These are phyloP conservation scores for Puffinus mauretanicus DNA, from an alignment of 2,113 vertebrate genomes.

Conservation along the genomic window DNA sequence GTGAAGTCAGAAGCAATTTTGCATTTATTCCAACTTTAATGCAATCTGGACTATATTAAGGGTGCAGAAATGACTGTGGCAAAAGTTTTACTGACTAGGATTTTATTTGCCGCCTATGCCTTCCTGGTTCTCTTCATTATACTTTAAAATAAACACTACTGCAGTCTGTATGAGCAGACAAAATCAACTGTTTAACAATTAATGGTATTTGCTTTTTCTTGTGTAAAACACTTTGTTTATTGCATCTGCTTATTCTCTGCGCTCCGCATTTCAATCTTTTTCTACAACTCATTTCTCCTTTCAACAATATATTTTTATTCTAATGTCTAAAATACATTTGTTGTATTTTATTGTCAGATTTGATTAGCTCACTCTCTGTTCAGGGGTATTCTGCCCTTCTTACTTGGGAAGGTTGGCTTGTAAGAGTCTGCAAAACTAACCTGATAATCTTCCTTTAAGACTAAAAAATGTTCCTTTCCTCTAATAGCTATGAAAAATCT, in stretches of 20 bases:
- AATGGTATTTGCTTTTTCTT: not conserved
- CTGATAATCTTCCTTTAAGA: not conserved
- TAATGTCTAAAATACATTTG: not conserved
- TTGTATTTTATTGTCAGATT: not conserved
- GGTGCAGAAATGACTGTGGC: not conserved
- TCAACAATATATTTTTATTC: not conserved
- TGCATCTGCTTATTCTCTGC: not conserved
- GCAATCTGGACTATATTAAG: not conserved
- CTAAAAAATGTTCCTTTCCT: not conserved
- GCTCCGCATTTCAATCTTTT: not conserved
- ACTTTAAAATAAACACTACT: not conserved
- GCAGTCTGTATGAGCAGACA: not conserved
- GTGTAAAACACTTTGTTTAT: not conserved
- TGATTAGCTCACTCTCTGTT: not conserved
- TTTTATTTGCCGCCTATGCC: not conserved
- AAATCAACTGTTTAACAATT: not conserved
- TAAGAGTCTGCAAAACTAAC: not conserved
- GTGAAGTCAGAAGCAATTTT: not conserved
- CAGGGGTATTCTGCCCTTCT: not conserved
- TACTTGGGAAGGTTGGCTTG: not conserved
- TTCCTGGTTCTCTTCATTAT: not conserved
- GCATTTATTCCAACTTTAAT: constrained; percentile 5
- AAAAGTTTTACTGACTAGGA: not conserved
- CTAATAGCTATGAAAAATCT: not conserved
- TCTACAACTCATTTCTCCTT: not conserved